Percentiles rank a stretch among this genome's conserved stretches.
These are phyloP conservation scores for Ceratotherium simum DNA, from an alignment of 2,113 vertebrate genomes.

Conservation along the genomic window DNA sequence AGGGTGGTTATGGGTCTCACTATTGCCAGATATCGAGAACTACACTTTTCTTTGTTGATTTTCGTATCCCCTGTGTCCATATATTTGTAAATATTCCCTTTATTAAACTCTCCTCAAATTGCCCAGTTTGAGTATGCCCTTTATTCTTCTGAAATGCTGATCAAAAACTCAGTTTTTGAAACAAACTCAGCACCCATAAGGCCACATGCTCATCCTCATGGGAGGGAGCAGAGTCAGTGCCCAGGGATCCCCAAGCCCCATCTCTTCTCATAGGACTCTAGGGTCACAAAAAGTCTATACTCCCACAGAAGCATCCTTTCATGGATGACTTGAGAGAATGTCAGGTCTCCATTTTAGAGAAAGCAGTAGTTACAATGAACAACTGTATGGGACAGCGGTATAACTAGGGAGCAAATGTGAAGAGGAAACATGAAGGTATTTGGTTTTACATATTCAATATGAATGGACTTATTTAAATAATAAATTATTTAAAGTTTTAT, in stretches of 20 bases:
- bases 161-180: background rate
- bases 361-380: background rate
- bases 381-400: background rate
- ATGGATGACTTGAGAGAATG: background rate
- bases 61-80: background rate
- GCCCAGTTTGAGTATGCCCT: background rate
- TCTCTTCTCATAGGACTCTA: background rate
- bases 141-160: background rate
- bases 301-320: background rate
- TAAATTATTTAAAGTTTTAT: background rate
- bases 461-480: background rate
- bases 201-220: background rate
- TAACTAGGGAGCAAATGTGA: background rate
- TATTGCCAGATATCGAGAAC: background rate
- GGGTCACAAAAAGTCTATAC: background rate
- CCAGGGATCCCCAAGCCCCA: background rate
- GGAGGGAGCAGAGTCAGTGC: background rate
- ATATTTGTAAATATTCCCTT: slow-evolving; percentile 3
- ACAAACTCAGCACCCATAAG: slow-evolving; percentile 27
- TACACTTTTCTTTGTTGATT: background rate
- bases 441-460: slow-evolving; percentile 27
- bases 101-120: slow-evolving; percentile 15
- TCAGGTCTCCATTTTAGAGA: background rate
- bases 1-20: background rate
- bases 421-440: background rate